Evolutionary conservation across 2,888 invertebrate genomes (phyloP), one percentile per base, ranked within the genome.

Genomic region (Yponomeuta cagnagella): DNA sequence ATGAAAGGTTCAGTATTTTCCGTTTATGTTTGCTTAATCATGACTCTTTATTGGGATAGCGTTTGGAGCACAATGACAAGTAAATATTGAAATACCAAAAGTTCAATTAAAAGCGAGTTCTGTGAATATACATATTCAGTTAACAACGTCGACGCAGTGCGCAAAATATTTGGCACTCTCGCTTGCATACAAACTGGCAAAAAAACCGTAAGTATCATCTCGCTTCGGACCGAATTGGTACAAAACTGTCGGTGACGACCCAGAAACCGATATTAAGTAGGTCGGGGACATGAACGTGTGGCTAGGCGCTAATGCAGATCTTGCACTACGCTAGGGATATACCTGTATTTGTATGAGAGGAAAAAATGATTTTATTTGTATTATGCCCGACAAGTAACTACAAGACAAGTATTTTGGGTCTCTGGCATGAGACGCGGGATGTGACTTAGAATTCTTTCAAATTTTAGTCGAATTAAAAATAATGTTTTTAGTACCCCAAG

Each of bases 131-230:
- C 88, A 90, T 89, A 90, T 90, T 89, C 88, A 75, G 74, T 72
- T 71, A 33, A 70, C 43, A 67, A 43, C 67, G 81, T 82, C 82
- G 86, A 87, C 91, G 91, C 91, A 91, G 80, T 92, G 91, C 91
- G 91, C 87, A 88, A 91, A 90, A 89, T 79, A 90, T 90, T 90
- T 91, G 91, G 91, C 91, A 90, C 90, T 88, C 89, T 86, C 86
- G 81, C 88, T 89, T 89, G 87, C 88, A 89, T 86, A 83, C 84
- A 89, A 91, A 58, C 52, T 58, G 52, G 52, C 52, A 58, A 58
- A 58, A 58, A 90, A 90, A 90, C 87, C 85, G 88, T 89, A 88
- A 90, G 89, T 89, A 85, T 77, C 71, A 66, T 70, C 72, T 76
- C 73, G 73, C 72, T 72, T 72, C 71, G 37, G 9, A 43, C 37